phyloP scores from a whole-genome alignment of 2,888 invertebrate species.

The Horisme vitalbata region DNA sequence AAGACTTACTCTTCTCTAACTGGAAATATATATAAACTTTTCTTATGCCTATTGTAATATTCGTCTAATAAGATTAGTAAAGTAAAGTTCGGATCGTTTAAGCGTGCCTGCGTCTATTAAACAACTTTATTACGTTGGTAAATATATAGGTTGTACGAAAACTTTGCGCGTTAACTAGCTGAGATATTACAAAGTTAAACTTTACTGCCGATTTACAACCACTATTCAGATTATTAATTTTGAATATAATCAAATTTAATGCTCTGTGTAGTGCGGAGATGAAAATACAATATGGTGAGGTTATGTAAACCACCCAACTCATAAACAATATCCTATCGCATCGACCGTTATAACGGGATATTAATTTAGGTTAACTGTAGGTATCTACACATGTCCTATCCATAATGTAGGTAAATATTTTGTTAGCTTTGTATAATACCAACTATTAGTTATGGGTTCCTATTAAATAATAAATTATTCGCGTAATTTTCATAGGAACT shows the following conservation, averaged over 20 bases:
- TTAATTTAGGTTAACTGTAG: constrained; percentile 45
- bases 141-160: constrained; percentile 25
- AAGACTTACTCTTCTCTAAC: too few species aligned
- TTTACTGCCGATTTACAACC: constrained; percentile 46
- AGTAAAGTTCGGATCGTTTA: constrained; percentile 19
- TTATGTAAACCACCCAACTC: constrained; percentile 52
- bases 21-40: too few species aligned
- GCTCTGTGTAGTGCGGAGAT: constrained; percentile 47
- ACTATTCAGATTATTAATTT: constrained; percentile 52
- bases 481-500: too few species aligned
- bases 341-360: constrained; percentile 55
- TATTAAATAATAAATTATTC: too few species aligned
- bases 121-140: constrained; percentile 21
- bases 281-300: constrained; percentile 56
- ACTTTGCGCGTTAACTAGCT: constrained; percentile 39
- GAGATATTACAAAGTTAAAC: constrained; percentile 43
- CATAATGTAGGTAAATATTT: constrained; percentile 27
- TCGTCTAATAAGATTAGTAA: constrained; percentile 1
- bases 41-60: too few species aligned
- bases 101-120: constrained; percentile 17
- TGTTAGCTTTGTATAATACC: constrained; percentile 4
- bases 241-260: constrained; percentile 50
- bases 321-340: constrained; percentile 59
- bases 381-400: constrained; percentile 13
- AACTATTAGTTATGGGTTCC: background rate